Percentiles rank a stretch among this genome's conserved stretches.
These are phyloP conservation scores for Aporophyla nigra DNA, from an alignment of 2,888 invertebrate genomes.

Conservation along the genomic window DNA sequence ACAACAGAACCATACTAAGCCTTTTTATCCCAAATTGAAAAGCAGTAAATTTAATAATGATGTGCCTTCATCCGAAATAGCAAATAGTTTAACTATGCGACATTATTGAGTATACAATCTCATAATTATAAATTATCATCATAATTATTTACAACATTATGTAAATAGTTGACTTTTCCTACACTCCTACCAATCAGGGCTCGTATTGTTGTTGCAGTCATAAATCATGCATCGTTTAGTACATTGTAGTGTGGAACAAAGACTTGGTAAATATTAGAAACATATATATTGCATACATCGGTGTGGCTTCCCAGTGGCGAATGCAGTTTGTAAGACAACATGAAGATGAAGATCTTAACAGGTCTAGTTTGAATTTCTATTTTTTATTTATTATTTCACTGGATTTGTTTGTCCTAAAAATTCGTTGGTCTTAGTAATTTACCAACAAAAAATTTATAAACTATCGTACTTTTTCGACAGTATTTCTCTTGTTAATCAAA, in stretches of 20 bases:
- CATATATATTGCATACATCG: constrained; percentile 30
- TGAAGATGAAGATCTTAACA: constrained; percentile 49
- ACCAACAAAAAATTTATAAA: neutral
- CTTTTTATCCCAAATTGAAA: neutral
- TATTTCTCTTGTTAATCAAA: neutral
- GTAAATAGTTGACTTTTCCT: neutral
- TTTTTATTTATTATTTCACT: neutral
- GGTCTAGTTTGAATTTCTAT: constrained; percentile 13
- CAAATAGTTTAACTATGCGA: neutral
- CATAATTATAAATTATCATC: neutral
- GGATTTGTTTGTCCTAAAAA: neutral
- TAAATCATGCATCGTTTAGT: constrained; percentile 22
- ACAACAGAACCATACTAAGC: neutral
- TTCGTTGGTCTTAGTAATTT: neutral
- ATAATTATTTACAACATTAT: neutral
- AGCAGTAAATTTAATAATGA: neutral
- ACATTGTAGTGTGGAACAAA: constrained; percentile 15
- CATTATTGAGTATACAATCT: neutral
- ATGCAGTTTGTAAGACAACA: constrained; percentile 13
- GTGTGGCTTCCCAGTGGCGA: neutral
- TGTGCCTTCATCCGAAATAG: neutral
- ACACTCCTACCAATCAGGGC: constrained; percentile 12
- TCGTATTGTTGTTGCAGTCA: constrained; percentile 26
- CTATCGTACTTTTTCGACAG: neutral
- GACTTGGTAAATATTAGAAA: constrained; percentile 28